These are phyloP conservation scores for Drosophila bocqueti DNA, from an alignment of 1,140 invertebrate genomes.

Conservation along the genomic window DNA sequence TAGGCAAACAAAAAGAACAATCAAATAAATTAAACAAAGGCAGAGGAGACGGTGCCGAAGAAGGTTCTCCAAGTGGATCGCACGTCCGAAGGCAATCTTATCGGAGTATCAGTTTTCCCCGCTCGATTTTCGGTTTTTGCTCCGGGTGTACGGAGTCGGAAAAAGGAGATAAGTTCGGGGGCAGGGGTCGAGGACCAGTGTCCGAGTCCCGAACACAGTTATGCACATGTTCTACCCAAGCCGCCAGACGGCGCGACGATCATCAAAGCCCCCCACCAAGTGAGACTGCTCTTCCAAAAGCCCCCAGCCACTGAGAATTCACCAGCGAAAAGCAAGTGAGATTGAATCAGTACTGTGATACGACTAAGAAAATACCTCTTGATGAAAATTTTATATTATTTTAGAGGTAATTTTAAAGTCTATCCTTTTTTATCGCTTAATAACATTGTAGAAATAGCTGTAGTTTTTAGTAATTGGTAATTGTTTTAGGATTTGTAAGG, in stretches of 20 bases:
- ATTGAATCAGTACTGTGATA: background rate
- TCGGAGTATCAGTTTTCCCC: conserved; percentile 68
- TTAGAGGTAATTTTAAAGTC: background rate
- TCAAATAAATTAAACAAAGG: conserved; percentile 82
- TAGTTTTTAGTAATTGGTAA: no score
- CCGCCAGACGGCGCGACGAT: conserved; percentile 56
- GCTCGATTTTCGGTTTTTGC: conserved; percentile 47
- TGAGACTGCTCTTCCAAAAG: conserved; percentile 17
- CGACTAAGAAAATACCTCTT: background rate
- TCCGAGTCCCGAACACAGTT: conserved; percentile 63
- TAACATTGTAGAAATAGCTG: no score
- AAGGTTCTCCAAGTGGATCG: conserved; percentile 60
- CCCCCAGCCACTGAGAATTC: conserved; percentile 29
- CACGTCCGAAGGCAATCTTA: conserved; percentile 69
- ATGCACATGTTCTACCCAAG: conserved; percentile 68
- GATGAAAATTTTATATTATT: background rate
- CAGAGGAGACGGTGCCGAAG: conserved; percentile 40
- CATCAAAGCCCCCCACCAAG: conserved; percentile 37
- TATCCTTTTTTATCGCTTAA: no score
- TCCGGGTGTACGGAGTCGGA: conserved; percentile 47
- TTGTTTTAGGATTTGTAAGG: no score
- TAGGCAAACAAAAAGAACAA: conserved; percentile 72
- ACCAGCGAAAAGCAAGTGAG: conserved; percentile 29
- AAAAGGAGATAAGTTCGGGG: conserved; percentile 9
- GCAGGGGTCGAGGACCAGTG: conserved; percentile 39